Conservation (phyloP, 2,888 invertebrate species). For the Dasypolia templi region DNA sequence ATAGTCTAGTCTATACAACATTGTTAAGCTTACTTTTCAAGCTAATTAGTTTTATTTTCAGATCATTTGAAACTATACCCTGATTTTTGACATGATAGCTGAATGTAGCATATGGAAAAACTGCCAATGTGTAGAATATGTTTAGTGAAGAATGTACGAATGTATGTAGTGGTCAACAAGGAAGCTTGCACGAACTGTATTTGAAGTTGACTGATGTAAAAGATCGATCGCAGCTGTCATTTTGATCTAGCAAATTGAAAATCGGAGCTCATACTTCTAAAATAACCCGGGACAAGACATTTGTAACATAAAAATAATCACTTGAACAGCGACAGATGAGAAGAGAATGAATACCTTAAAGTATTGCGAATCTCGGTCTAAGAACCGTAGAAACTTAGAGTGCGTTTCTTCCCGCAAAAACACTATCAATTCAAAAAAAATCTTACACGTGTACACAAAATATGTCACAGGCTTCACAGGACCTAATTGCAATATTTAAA, state of each 20-base stretch:
- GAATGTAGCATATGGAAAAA: no score
- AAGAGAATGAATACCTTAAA: no score
- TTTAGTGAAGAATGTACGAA: no score
- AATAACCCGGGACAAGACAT: not conserved
- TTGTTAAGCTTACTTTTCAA: not conserved
- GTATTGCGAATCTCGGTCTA: not conserved
- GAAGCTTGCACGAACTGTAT: no score
- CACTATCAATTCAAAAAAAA: conserved; percentile 12
- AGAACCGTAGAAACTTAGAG: not conserved
- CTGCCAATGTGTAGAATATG: no score
- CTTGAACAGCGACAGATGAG: no score
- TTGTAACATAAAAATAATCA: not conserved
- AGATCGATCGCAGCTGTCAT: not conserved
- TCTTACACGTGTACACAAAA: conserved; percentile 17
- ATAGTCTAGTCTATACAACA: not conserved
- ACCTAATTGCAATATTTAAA: conserved; percentile 67
- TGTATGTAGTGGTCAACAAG: no score
- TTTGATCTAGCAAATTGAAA: not conserved
- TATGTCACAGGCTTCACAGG: conserved; percentile 36
- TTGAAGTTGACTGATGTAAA: not conserved
- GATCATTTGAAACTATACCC: not conserved
- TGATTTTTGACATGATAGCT: no score
- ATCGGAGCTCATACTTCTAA: not conserved
- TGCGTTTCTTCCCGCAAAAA: not conserved
- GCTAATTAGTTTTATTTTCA: not conserved